Conservation (phyloP, 2,113 vertebrate species). For the Melanostigma gelatinosum region DNA sequence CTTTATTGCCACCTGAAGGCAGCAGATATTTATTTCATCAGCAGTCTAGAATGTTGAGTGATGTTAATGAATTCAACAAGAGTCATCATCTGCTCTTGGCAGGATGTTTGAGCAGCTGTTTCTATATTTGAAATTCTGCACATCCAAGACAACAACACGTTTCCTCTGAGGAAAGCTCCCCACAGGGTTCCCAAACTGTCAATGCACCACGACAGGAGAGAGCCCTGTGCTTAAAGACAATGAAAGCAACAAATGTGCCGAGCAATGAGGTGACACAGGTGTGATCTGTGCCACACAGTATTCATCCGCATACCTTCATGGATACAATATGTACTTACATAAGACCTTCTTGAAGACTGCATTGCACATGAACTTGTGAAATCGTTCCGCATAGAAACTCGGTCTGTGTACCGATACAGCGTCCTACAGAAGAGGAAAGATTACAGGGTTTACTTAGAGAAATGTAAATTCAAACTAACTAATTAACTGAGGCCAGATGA, state of each 20-base stretch:
- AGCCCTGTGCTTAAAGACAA: background rate
- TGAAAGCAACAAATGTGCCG: background rate
- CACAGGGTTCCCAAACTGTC: background rate
- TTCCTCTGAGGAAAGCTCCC: background rate
- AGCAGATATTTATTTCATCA: background rate
- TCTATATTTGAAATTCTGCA: background rate
- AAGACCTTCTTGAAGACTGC: slow-evolving; percentile 89
- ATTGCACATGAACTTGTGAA: slow-evolving; percentile 94
- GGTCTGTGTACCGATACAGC: slow-evolving; percentile 95
- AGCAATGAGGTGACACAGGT: background rate
- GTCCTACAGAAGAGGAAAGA: slow-evolving; percentile 83
- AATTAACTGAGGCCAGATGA: background rate
- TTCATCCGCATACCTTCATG: slow-evolving; percentile 19
- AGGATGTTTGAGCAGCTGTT: background rate
- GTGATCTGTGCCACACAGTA: background rate
- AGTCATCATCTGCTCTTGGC: background rate
- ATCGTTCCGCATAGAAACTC: slow-evolving; percentile 94
- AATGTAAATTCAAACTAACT: background rate
- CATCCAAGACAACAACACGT: background rate
- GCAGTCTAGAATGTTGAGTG: background rate
- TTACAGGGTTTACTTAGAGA: background rate
- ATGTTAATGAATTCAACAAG: slow-evolving; percentile 3
- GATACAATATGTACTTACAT: slow-evolving; percentile 78
- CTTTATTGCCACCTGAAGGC: background rate
- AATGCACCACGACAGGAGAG: background rate